A percentile compares a stretch with the other conserved stretches of the same genome.
These are phyloP conservation scores for Arrhamphus sclerolepis DNA, from an alignment of 2,797 vertebrate genomes.

Conservation along the genomic window DNA sequence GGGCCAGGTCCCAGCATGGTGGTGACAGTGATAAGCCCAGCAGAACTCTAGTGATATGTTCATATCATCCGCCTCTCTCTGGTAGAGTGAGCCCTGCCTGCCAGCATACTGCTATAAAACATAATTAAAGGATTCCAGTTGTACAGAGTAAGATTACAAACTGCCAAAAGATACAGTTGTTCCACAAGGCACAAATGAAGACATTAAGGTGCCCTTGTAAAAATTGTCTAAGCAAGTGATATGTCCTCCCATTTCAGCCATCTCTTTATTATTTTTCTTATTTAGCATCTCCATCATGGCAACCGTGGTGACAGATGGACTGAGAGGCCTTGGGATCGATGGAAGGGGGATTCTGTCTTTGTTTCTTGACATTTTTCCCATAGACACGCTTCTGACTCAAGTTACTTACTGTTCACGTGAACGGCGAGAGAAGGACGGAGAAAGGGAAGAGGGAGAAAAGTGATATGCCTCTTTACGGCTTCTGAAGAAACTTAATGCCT, in stretches of 20 bases:
- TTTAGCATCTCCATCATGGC: slow-evolving; percentile 49
- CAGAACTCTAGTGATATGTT: slow-evolving; percentile 64
- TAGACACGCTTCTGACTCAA: slow-evolving; percentile 76
- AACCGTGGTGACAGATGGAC: slow-evolving; percentile 72
- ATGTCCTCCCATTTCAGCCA: slow-evolving; percentile 50
- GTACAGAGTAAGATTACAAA: slow-evolving; percentile 51
- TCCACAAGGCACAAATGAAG: slow-evolving; percentile 55
- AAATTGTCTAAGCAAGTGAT: slow-evolving; percentile 49
- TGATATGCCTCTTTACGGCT: slow-evolving; percentile 71
- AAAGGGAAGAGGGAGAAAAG: slow-evolving; percentile 48
- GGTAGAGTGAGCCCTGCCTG: slow-evolving; percentile 53
- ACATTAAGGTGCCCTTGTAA: slow-evolving; percentile 74
- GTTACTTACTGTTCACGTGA: slow-evolving; percentile 79
- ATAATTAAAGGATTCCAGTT: slow-evolving; percentile 70
- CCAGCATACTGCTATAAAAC: slow-evolving; percentile 74
- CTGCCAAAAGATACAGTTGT: slow-evolving; percentile 48
- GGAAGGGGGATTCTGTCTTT: slow-evolving; percentile 75
- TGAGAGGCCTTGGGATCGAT: slow-evolving; percentile 65
- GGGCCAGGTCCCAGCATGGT: slow-evolving; percentile 46
- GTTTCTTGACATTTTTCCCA: slow-evolving; percentile 82
- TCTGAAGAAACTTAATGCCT: slow-evolving; percentile 81
- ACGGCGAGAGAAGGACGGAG: slow-evolving; percentile 48
- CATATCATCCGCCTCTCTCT: slow-evolving; percentile 57
- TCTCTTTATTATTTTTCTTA: slow-evolving; percentile 70
- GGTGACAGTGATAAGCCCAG: slow-evolving; percentile 69